Evolutionary conservation across 2,888 invertebrate genomes (phyloP), one percentile per base, ranked within the genome.

Genomic region (Caenorhabditis angaria): DNA sequence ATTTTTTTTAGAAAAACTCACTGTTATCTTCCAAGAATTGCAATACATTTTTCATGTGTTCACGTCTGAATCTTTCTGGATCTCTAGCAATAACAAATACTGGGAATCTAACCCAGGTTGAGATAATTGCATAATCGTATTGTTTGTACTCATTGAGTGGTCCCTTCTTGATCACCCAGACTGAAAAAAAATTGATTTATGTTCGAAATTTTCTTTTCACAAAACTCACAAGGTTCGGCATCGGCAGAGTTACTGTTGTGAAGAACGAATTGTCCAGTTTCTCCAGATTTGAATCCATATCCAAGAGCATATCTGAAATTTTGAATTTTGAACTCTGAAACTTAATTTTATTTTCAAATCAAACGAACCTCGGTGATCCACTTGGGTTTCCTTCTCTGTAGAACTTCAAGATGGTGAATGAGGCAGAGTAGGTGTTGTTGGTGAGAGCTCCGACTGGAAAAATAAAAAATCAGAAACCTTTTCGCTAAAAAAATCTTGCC

Each of bases 91-190:
- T 85, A 25, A 88, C 88, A 60, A 87, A 87, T 24, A 88, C 87
- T 25, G 88, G 88, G 78, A 84, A 88, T 59, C 84, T 76, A 48
- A 82, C 82, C 85, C 85, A 85, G 54, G 83, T 85, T 55, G 83
- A 83, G 59, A 85, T 77, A 51, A 86, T 81, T 27, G 88, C 88
- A 76, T 88, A 88, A 68, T 88, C 88, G 77, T 88, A 88, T 71
- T 87, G 88, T 63, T 88, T 87, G 83, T 86, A 88, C 76, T 88
- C 87, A 71, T 88, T 88, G 56, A 88, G 78, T 29, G 88, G 88
- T 50, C 88, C 88, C 74, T 84, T 79, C 76, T 88, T 88, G 80
- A 88, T 85, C 48, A 88, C 87, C 88, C 88, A 88, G 82, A 88
- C 87, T 88, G 76, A 70, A 85, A 71, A 14, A n/a, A 25, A 32